These are phyloP conservation scores for Tetanocera ferruginea DNA, from an alignment of 2,888 invertebrate species.

Conservation along the genomic window DNA sequence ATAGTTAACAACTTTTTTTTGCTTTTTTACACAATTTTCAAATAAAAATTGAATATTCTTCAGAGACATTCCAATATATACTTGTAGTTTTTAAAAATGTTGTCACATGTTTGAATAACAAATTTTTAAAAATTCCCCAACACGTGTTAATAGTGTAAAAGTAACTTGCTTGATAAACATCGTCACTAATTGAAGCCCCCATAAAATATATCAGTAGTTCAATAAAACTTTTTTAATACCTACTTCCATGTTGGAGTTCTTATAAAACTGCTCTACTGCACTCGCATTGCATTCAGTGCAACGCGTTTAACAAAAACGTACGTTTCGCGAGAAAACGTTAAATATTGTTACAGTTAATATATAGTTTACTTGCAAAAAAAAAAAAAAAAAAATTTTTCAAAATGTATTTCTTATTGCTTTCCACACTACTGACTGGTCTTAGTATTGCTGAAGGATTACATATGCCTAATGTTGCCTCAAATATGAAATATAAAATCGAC, in stretches of 20 bases:
- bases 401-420: not conserved
- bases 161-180: too few relatives aligned
- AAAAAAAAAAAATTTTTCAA: not conserved
- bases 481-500: not conserved
- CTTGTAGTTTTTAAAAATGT: too few relatives aligned
- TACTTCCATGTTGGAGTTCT: not conserved
- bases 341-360: not conserved
- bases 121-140: too few relatives aligned
- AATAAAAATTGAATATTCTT: too few relatives aligned
- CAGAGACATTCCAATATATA: too few relatives aligned
- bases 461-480: not conserved
- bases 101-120: too few relatives aligned
- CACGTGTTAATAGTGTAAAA: too few relatives aligned
- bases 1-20: too few relatives aligned
- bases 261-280: not conserved
- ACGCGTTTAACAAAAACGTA: not conserved
- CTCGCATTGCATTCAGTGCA: not conserved
- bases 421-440: not conserved
- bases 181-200: too few relatives aligned
- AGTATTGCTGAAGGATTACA: not conserved
- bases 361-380: not conserved
- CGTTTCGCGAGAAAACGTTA: not conserved
- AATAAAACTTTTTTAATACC: not conserved
- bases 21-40: too few relatives aligned
- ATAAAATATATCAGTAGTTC: too few relatives aligned